These are phyloP conservation scores for Achroia grisella DNA, from an alignment of 1,140 invertebrate genomes.

Conservation along the genomic window DNA sequence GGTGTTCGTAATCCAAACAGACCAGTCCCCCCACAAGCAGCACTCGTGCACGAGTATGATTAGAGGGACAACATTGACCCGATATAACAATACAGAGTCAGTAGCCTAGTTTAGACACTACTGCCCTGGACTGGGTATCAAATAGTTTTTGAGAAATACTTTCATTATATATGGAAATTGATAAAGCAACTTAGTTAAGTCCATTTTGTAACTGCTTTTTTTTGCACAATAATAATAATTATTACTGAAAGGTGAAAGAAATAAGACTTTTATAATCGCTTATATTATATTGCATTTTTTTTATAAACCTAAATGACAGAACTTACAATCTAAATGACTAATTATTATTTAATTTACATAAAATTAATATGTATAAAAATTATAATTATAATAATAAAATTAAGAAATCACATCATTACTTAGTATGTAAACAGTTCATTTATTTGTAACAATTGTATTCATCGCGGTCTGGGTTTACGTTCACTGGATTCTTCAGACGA, in stretches of 20 bases:
- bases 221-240: no score
- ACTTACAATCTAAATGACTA: conserved; percentile 61
- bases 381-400: conserved; percentile 35
- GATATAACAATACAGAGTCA: no score
- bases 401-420: conserved; percentile 48
- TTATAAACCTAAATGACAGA: conserved; percentile 22
- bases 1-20: no score
- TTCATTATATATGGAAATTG: no score
- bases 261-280: conserved; percentile 17
- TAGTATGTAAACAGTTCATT: conserved; percentile 16
- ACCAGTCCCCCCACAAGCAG: no score
- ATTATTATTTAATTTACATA: conserved; percentile 40
- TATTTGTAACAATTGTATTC: conserved; percentile 7
- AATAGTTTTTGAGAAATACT: no score
- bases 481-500: conserved; percentile 65
- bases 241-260: conserved; percentile 7
- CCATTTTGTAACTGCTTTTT: no score
- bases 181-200: no score
- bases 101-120: no score
- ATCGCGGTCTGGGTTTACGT: conserved; percentile 58
- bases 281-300: conserved; percentile 45
- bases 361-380: conserved; percentile 34
- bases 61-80: no score
- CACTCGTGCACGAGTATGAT: no score
- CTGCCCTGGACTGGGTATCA: no score